Evolutionary conservation across 2,113 vertebrate genomes (phyloP), one percentile per base, ranked within the genome.

Genomic region (Cryptomyrus ogoouensis): DNA sequence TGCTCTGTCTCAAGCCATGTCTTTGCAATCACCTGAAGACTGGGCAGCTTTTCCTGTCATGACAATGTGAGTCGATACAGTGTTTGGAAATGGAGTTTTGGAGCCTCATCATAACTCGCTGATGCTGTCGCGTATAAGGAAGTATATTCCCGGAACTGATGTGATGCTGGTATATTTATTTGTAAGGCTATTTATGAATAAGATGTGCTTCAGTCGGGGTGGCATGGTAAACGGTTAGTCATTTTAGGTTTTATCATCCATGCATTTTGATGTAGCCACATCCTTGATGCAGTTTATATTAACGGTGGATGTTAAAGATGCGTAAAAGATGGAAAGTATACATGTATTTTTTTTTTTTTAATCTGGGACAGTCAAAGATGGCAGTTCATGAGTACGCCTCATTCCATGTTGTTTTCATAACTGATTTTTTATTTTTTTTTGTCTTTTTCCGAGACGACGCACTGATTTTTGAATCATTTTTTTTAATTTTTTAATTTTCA

Each of bases 401-500:
- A 94, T 94, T 95, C 94, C 46, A 84, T 90, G 49, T 56, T 80
- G 44, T 47, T 52, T 87, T 87, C 49, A 52, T 17, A 44, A 47
- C 15, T 50, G 44, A n/a, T 6, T 50, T 70, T 46, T 31, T n/a
- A n/a, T n/a, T 80, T 52, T 56, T 3, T 46, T 87, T 2, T 44
- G 74, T 74, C 89, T 90, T 92, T 92, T 95, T 94, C 95, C 94
- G 94, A 94, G 92, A 93, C 94, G 93, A 96, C 96, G 97, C 97
- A 98, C 97, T 98, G 97, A 98, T 97, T 49, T 93, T 2, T 80
- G 12, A n/a, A n/a, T n/a, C n/a, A n/a, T n/a, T n/a, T n/a, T n/a
- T n/a, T n/a, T n/a, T n/a, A n/a, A n/a, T n/a, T n/a, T n/a, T 5
- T 35, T 80, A 80, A 80, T 80, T 80, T 17, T 39, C 74, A 80